phyloP scores from a whole-genome alignment of 2,797 vertebrate species.

The Sebastes oblongus region DNA sequence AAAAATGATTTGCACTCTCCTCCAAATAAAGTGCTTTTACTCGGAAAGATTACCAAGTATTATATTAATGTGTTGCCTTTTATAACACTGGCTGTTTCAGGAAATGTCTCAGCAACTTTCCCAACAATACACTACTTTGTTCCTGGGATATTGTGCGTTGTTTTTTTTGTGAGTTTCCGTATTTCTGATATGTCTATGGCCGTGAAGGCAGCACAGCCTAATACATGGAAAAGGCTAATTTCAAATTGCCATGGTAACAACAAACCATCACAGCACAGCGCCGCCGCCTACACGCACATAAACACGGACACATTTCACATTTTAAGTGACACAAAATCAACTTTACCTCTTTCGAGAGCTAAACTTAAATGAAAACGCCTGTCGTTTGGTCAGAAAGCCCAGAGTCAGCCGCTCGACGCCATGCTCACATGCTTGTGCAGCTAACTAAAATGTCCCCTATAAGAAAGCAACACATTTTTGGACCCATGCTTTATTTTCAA shows the following conservation, averaged over 20 bases:
- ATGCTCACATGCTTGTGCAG: conserved; percentile 21
- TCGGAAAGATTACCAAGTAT: background rate
- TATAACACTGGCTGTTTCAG: background rate
- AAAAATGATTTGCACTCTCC: background rate
- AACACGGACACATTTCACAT: rapidly evolving
- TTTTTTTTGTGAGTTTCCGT: background rate
- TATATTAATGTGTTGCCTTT: background rate
- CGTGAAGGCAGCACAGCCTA: conserved; percentile 1
- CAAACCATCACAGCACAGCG: background rate
- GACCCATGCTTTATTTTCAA: background rate
- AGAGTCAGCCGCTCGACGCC: background rate
- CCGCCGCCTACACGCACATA: rapidly evolving
- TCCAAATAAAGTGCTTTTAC: rapidly evolving
- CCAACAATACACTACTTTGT: too few relatives aligned
- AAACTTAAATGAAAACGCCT: background rate
- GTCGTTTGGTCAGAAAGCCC: rapidly evolving
- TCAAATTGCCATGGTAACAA: background rate
- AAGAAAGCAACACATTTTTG: background rate
- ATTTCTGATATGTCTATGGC: background rate
- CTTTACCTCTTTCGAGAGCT: conserved; percentile 45
- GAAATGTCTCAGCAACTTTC: background rate
- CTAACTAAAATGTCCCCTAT: conserved; percentile 38
- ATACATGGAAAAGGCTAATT: background rate
- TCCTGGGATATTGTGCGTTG: too few relatives aligned
- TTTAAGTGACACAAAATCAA: background rate